Conservation (phyloP, 1,140 invertebrate genomes). For the Asbolus verrucosus region DNA sequence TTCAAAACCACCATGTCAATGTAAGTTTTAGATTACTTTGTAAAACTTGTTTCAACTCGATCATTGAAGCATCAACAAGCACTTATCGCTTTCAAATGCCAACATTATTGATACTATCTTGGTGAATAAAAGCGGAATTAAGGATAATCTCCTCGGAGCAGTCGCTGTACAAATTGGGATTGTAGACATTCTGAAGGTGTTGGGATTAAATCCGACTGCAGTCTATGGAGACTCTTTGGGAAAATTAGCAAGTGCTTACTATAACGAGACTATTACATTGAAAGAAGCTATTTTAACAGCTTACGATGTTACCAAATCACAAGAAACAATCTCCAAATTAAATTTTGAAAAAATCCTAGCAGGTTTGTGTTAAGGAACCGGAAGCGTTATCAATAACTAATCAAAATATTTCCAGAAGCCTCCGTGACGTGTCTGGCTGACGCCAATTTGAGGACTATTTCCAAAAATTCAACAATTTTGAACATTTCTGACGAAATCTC, state of each 20-base stretch:
- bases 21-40: too few species aligned
- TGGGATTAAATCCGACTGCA: slow-evolving; percentile 78
- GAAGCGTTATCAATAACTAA: too few species aligned
- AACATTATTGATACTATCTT: background rate
- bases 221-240: slow-evolving; percentile 86
- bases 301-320: too few species aligned
- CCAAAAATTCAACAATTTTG: slow-evolving; percentile 2
- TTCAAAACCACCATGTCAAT: slow-evolving; percentile 1
- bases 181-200: slow-evolving; percentile 74
- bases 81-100: too few species aligned
- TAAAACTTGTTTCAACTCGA: too few species aligned
- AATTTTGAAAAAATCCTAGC: too few species aligned
- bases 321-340: too few species aligned
- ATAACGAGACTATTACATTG: slow-evolving; percentile 82
- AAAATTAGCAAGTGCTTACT: slow-evolving; percentile 85
- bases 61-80: too few species aligned
- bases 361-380: too few species aligned
- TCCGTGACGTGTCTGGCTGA: too few species aligned
- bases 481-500: background rate
- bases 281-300: too few species aligned
- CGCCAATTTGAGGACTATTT: background rate
- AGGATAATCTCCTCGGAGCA: slow-evolving; percentile 69
- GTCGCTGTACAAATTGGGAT: slow-evolving; percentile 83
- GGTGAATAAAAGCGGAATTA: background rate
- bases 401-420: too few species aligned